Percentiles rank a stretch among this genome's conserved stretches.
These are phyloP conservation scores for Champsocephalus gunnari DNA, from an alignment of 2,797 vertebrate species.

Conservation along the genomic window DNA sequence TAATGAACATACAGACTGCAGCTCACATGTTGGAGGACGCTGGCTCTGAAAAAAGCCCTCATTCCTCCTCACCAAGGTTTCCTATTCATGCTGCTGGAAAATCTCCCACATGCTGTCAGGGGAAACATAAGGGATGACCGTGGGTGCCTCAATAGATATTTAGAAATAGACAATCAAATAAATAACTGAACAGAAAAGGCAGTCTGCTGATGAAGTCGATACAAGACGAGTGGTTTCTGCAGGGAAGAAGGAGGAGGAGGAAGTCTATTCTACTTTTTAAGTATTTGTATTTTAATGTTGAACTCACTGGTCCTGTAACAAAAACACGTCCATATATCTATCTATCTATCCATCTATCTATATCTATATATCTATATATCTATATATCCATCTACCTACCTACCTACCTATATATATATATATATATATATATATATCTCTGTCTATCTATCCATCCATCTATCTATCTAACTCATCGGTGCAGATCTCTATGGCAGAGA, in stretches of 20 bases:
- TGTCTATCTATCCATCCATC: too few relatives aligned
- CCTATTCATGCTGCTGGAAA: conserved; percentile 68
- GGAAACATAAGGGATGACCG: conserved; percentile 69
- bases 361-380: too few relatives aligned
- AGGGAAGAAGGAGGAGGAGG: conserved; percentile 16
- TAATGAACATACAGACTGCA: conserved; percentile 42
- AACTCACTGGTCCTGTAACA: too few relatives aligned
- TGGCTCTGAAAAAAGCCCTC: conserved; percentile 63
- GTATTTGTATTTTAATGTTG: too few relatives aligned
- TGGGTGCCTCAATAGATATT: conserved; percentile 64
- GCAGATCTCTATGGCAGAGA: not conserved
- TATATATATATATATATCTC: too few relatives aligned
- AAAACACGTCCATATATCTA: too few relatives aligned
- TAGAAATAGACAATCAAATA: conserved; percentile 5
- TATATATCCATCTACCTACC: too few relatives aligned
- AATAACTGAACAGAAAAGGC: conserved; percentile 21
- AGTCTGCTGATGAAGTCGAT: conserved; percentile 42
- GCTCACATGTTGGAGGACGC: conserved; percentile 45
- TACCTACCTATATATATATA: too few relatives aligned
- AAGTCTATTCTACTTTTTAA: too few relatives aligned
- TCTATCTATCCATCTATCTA: too few relatives aligned
- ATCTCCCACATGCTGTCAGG: conserved; percentile 74
- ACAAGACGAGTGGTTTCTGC: conserved; percentile 26
- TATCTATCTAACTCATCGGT: not conserved
- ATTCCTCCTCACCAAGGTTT: conserved; percentile 70